Conservation (phyloP, 2,113 vertebrate species). For the Polypterus senegalus region DNA sequence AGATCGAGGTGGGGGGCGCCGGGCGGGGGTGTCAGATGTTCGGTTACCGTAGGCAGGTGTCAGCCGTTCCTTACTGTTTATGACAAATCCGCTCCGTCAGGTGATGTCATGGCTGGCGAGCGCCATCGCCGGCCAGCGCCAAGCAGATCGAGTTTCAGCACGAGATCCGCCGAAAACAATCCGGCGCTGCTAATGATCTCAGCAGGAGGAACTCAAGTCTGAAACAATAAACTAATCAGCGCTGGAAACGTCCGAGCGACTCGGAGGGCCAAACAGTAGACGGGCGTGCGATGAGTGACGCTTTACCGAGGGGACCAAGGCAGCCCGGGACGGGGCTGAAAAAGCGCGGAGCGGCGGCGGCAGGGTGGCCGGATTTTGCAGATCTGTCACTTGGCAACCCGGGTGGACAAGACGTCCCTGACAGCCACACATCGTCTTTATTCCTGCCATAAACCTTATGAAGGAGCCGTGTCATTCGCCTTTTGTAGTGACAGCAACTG, state of each 20-base stretch:
- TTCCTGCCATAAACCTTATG: too few species aligned
- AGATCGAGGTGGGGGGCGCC: too few species aligned
- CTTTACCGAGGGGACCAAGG: background rate
- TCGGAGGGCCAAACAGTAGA: conserved; percentile 12
- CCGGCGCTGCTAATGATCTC: conserved; percentile 36
- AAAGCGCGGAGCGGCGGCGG: too few species aligned
- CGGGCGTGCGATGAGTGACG: conserved; percentile 15
- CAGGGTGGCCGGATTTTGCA: too few species aligned
- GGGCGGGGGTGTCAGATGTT: too few species aligned
- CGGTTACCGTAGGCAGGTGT: conserved; percentile 40
- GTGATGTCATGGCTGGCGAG: conserved; percentile 34
- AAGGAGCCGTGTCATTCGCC: too few species aligned
- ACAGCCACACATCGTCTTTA: too few species aligned
- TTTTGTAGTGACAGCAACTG: too few species aligned
- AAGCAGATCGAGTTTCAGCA: conserved; percentile 30
- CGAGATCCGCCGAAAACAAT: conserved; percentile 23
- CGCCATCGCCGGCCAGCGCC: conserved; percentile 40
- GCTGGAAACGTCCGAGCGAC: conserved; percentile 14
- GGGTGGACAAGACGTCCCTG: too few species aligned
- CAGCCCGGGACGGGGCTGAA: too few species aligned
- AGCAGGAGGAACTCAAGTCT: conserved; percentile 29
- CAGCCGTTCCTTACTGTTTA: conserved; percentile 45
- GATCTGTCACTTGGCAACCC: too few species aligned
- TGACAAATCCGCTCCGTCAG: conserved; percentile 34
- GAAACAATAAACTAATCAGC: conserved; percentile 33